Percentiles rank a stretch among this genome's conserved stretches.
phyloP scores from a whole-genome alignment of 53 echinoderm and acorn worm genomes.

The Arbacia lixula region DNA sequence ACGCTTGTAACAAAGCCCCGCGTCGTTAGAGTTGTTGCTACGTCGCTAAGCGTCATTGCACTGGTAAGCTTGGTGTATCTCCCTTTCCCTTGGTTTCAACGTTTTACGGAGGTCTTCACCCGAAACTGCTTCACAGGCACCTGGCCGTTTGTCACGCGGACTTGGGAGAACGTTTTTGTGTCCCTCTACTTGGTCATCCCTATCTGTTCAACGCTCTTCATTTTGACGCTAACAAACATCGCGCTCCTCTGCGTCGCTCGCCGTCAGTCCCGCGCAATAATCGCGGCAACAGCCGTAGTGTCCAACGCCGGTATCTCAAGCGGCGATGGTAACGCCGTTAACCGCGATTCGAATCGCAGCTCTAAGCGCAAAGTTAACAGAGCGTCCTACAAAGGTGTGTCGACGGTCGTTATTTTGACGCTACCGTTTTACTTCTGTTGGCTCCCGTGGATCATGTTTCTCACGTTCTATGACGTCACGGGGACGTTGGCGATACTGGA shows the following conservation, averaged over 20 bases:
- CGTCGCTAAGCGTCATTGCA: neutral
- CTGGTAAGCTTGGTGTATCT: neutral
- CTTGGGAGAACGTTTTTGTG: constrained; percentile 11
- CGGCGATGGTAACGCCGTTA: neutral
- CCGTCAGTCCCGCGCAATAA: constrained; percentile 25
- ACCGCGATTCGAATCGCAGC: no score
- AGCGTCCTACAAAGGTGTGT: neutral
- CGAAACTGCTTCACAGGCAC: neutral
- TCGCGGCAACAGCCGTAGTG: neutral
- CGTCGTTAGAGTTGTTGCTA: neutral
- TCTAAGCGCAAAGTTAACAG: neutral
- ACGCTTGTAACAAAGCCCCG: neutral
- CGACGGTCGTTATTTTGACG: constrained; percentile 31
- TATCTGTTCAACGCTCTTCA: neutral
- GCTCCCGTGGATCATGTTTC: constrained; percentile 23
- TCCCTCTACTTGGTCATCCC: constrained; percentile 13
- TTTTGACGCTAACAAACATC: constrained; percentile 8
- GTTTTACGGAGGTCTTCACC: constrained; percentile 6
- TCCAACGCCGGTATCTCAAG: neutral
- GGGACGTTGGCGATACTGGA: constrained; percentile 7
- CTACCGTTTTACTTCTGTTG: constrained; percentile 26
- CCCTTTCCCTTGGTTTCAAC: constrained; percentile 3
- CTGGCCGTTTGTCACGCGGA: constrained; percentile 2
- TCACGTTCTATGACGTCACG: constrained; percentile 6
- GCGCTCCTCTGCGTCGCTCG: constrained; percentile 1